Percentiles rank a stretch among this genome's conserved stretches.
Evolutionary conservation across 1,140 invertebrate species (phyloP).

Genomic region (Armadillidium nasatum): DNA sequence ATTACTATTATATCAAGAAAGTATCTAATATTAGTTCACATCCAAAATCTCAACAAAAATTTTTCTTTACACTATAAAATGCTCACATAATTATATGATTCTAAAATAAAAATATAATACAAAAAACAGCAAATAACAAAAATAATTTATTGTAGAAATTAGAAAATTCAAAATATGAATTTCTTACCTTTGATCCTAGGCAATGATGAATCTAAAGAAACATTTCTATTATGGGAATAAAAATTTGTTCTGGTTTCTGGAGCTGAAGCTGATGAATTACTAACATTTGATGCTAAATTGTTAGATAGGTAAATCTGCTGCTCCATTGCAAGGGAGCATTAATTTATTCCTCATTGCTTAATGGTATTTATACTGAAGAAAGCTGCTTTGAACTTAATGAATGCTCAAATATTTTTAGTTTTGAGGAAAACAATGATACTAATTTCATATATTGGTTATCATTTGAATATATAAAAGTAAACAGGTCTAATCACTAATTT

Average conservation of each 20-base stretch:
- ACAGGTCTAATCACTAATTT: no score
- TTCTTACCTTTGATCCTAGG: not conserved
- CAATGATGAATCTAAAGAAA: constrained; percentile 1
- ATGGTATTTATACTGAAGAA: no score
- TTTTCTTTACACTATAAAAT: no score
- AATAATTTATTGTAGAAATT: not conserved
- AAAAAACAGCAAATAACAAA: not conserved
- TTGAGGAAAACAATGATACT: no score
- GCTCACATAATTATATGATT: not conserved
- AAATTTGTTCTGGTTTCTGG: not conserved
- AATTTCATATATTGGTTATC: no score
- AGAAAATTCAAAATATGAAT: not conserved
- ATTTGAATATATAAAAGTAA: no score
- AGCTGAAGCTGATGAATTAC: not conserved
- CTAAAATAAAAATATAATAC: not conserved
- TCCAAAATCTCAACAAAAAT: no score
- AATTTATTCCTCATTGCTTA: not conserved
- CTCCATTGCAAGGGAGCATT: constrained; percentile 3
- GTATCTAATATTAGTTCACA: no score
- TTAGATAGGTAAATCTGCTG: not conserved
- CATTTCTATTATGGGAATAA: not conserved
- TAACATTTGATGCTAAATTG: not conserved
- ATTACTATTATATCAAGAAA: no score
- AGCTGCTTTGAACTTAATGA: no score
- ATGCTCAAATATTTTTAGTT: no score